phyloP scores from a whole-genome alignment of 1,140 invertebrate species.

The Hypothenemus hampei region DNA sequence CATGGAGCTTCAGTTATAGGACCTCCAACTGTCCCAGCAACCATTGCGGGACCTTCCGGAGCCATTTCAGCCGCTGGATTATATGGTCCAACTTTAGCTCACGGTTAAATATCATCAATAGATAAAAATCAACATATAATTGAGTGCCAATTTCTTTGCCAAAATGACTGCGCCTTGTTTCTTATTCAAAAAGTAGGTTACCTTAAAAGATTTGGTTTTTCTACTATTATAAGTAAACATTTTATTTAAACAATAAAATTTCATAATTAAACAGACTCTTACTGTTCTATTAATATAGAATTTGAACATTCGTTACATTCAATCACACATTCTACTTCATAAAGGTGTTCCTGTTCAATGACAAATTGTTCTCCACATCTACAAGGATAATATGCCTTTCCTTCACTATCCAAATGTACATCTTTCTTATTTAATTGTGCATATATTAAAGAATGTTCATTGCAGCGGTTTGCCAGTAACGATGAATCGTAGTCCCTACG shows the following conservation, averaged over 20 bases:
- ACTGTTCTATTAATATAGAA: conserved; percentile 50
- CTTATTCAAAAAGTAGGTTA: too few species aligned
- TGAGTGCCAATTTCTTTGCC: too few species aligned
- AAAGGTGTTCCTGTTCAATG: conserved; percentile 47
- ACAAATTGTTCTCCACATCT: conserved; percentile 60
- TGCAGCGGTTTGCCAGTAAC: conserved; percentile 49
- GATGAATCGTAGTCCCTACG: conserved; percentile 56
- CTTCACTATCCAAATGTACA: conserved; percentile 47
- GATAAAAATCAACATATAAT: too few species aligned
- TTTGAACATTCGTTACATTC: conserved; percentile 64
- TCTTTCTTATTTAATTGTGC: conserved; percentile 51
- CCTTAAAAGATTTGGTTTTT: too few species aligned
- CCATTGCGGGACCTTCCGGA: conserved; percentile 35
- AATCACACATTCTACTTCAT: conserved; percentile 48
- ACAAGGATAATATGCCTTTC: conserved; percentile 53
- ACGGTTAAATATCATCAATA: too few species aligned
- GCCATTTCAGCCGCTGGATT: conserved; percentile 33
- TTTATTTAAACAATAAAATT: too few species aligned
- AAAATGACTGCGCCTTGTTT: too few species aligned
- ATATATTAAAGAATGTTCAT: conserved; percentile 52
- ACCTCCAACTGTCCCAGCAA: conserved; percentile 34
- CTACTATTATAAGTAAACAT: too few species aligned
- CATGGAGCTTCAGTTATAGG: conserved; percentile 32
- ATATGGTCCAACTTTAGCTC: conserved; percentile 25
- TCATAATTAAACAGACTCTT: too few species aligned